Percentiles rank a stretch among this genome's conserved stretches.
These are phyloP conservation scores for Etheostoma nigrum DNA, from an alignment of 2,797 vertebrate species.

Conservation along the genomic window DNA sequence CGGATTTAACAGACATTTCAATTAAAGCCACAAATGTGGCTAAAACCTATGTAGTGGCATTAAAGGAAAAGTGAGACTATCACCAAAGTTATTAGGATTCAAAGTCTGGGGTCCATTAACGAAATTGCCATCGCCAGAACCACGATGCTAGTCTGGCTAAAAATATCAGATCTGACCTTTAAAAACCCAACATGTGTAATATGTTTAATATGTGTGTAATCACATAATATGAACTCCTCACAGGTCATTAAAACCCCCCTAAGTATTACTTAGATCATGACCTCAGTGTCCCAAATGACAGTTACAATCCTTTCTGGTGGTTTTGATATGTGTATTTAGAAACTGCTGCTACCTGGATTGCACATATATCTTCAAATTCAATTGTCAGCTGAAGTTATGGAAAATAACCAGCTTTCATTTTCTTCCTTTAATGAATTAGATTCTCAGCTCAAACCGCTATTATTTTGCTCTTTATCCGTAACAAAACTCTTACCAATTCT, in stretches of 20 bases:
- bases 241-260: neutral
- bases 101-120: neutral
- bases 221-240: neutral
- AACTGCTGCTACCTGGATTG: conserved; percentile 3
- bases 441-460: conserved; percentile 22
- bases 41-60: neutral
- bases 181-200: neutral
- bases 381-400: conserved; percentile 14
- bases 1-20: neutral
- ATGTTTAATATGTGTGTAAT: neutral
- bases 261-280: neutral
- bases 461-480: conserved; percentile 31
- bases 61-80: neutral
- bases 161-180: neutral
- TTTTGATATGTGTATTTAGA: conserved; percentile 9
- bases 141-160: neutral
- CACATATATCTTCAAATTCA: conserved; percentile 25
- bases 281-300: neutral
- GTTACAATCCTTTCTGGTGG: neutral
- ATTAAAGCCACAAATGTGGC: neutral
- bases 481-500: conserved; percentile 44
- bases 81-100: neutral
- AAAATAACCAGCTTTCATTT: conserved; percentile 17
- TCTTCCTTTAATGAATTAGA: conserved; percentile 33
- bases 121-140: neutral